Evolutionary conservation across 1,140 invertebrate species (phyloP).

Genomic region (Brachionus angularis): DNA sequence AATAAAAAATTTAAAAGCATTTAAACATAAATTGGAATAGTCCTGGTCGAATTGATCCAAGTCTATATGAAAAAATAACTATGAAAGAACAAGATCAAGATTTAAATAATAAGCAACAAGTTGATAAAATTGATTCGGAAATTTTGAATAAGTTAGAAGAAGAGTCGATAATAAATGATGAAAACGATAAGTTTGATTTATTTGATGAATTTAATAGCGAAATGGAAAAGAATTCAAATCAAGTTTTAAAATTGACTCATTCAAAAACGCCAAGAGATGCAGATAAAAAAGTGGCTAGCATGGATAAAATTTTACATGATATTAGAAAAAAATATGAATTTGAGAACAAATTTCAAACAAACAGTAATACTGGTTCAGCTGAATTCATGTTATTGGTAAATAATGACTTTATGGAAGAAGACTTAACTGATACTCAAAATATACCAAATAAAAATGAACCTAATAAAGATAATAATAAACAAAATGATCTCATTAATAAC

Average conservation of each 20-base stretch:
- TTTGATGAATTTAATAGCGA: constrained; percentile 6
- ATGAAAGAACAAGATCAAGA: background rate
- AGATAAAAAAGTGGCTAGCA: constrained; percentile 20
- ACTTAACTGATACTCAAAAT: too few relatives aligned
- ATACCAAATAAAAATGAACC: too few relatives aligned
- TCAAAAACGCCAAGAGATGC: background rate
- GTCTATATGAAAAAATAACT: background rate
- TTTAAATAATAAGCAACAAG: background rate
- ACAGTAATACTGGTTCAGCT: background rate
- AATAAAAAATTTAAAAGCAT: too few relatives aligned
- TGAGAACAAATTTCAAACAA: too few relatives aligned
- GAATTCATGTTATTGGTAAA: background rate
- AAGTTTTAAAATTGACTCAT: constrained; percentile 16
- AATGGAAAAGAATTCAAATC: background rate
- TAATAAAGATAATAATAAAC: too few relatives aligned
- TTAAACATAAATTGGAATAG: background rate
- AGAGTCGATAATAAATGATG: too few relatives aligned
- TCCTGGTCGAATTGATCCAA: constrained; percentile 16
- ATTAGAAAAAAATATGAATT: constrained; percentile 25
- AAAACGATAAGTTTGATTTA: background rate
- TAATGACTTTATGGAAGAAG: background rate
- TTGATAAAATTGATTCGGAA: background rate
- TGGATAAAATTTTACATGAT: constrained; percentile 35
- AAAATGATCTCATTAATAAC: too few relatives aligned
- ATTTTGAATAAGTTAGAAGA: background rate